Base-by-base conservation (phyloP, 2,888 invertebrate species). In the Acrobasis repandana region DNA sequence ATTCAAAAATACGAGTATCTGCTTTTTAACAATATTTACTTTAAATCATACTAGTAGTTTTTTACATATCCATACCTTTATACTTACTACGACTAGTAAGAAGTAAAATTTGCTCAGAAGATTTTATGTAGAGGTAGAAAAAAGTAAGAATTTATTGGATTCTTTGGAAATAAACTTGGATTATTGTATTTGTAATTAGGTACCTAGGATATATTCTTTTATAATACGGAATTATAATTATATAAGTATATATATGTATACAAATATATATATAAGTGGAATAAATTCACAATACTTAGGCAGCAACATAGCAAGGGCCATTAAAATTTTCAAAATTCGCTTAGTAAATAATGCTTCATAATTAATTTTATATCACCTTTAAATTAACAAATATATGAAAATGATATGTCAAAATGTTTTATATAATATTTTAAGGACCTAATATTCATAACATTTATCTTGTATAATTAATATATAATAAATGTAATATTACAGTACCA, bases 371-470 rank as follows among this genome's bases (percentile, higher is more conserved):
- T 77, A 76, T 75, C 69, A 73, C 75, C 73, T 75, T 75, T 68
- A 80, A 83, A 82, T 74, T 69, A 80, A 80, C 77, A 72, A 76
- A 75, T 76, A 74, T 77, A 76, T 68, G 73, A 82, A 86, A 86
- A 85, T 88, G 88, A 88, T 88, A 88, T 88, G 87, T 88, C 66
- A 79, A 79, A 75, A 82, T 79, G 49, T 58, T 58, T 62, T 56
- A 63, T 63, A 62, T 56, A 64, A 46, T 63, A 64, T 62, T 61
- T 62, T 65, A 65, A 64, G 64, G 63, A 49, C 48, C 52, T 64
- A 63, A 61, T 52, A 66, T 56, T 62, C 20, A 62, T 51, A 61
- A 54, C 52, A 47, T 51, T 47, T 52, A 46, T 38, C 20, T 49
- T 50, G 58, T 50, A 58, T 58, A 58, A 61, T 62, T 58, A 58